These are phyloP conservation scores for Limulus polyphemus DNA, from an alignment of 2,888 invertebrate genomes.

Conservation along the genomic window DNA sequence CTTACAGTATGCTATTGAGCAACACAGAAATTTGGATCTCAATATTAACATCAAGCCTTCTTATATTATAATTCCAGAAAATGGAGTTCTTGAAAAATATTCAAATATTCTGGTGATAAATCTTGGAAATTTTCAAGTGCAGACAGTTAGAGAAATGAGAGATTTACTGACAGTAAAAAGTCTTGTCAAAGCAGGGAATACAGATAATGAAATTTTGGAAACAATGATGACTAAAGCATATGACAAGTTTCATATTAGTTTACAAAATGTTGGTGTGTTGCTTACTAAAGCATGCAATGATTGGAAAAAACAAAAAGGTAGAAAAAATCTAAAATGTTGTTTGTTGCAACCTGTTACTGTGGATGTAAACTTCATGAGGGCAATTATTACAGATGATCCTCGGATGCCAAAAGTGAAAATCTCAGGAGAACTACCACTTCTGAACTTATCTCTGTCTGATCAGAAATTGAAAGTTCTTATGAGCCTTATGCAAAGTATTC, in stretches of 20 bases:
- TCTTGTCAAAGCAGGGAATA: conserved; percentile 47
- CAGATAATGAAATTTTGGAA: conserved; percentile 56
- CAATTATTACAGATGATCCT: conserved; percentile 78
- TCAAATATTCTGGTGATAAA: conserved; percentile 54
- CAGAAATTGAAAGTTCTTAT: conserved; percentile 41
- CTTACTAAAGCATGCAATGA: no score
- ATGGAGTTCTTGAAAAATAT: conserved; percentile 59
- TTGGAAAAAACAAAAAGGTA: no score
- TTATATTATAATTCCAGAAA: conserved; percentile 70
- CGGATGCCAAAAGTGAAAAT: conserved; percentile 75
- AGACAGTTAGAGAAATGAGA: conserved; percentile 43
- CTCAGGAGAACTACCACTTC: conserved; percentile 42
- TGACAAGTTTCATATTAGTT: conserved; percentile 65
- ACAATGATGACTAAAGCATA: conserved; percentile 67
- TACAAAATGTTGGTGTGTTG: conserved; percentile 51
- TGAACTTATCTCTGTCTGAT: conserved; percentile 43
- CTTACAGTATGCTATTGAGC: conserved; percentile 79
- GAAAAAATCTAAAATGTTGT: no score
- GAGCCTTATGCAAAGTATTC: conserved; percentile 41
- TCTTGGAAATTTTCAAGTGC: conserved; percentile 64
- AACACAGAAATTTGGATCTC: conserved; percentile 62
- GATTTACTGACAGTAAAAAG: conserved; percentile 39
- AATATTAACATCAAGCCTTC: conserved; percentile 75
- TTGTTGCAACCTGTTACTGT: conserved; percentile 46
- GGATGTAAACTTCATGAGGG: conserved; percentile 61